Percentiles rank a stretch among this genome's conserved stretches.
Conservation (phyloP, 2,113 vertebrate species). For the Eonycteris spelaea region DNA sequence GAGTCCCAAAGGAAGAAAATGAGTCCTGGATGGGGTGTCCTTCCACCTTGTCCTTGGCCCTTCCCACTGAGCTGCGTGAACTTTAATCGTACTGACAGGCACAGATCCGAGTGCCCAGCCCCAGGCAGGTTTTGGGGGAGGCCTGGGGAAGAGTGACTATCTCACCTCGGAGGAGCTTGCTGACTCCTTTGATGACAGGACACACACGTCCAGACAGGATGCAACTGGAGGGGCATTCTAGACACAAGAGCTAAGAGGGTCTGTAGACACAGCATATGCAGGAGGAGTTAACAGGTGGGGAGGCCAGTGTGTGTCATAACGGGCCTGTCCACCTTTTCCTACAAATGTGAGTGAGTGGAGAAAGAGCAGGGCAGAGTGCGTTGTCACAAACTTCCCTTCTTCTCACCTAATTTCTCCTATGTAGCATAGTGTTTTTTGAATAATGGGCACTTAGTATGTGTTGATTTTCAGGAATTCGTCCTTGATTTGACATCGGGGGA, state of each 20-base stretch:
- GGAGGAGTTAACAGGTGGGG: not conserved
- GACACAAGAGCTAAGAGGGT: not conserved
- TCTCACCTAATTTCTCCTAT: not conserved
- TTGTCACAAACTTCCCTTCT: not conserved
- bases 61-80: not conserved
- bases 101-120: not conserved
- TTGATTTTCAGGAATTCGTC: not conserved
- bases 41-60: not conserved
- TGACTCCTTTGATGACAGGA: not conserved
- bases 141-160: not conserved
- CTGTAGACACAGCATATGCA: not conserved
- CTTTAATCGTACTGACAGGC: not conserved
- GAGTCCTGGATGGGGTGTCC: not conserved
- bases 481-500: not conserved
- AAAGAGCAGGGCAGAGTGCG: not conserved
- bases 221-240: not conserved
- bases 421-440: not conserved
- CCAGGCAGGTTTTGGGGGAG: not conserved
- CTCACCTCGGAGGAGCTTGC: not conserved
- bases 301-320: not conserved
- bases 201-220: not conserved
- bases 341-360: not conserved
- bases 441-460: not conserved
- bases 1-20: not conserved
- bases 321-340: not conserved